Evolutionary conservation across 2,797 vertebrate species (phyloP), one percentile per base, ranked within the genome.

Genomic region (Emys orbicularis): DNA sequence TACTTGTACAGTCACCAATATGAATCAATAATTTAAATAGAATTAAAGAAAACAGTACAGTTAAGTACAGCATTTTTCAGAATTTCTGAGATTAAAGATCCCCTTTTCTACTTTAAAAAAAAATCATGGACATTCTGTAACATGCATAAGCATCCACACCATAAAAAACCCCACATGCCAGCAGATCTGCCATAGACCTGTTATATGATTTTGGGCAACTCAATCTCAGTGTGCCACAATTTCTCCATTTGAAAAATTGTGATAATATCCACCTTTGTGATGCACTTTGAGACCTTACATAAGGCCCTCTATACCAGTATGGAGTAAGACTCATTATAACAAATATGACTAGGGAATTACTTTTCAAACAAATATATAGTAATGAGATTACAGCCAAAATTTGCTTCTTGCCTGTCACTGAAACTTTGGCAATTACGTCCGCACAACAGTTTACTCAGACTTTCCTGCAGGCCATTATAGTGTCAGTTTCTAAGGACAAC

Each of bases 31-130:
- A 34, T 8, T 53, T 29, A 57, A 57, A 57, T 12, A 57, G 27
- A 57, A 57, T 10, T 84, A 90, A 93, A 84, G 84, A 92, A 94
- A 86, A 89, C 1, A 44, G 18, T 2, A 8, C 4, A 68, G 4
- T 52, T 59, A 31, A 94, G 37, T 59, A 16, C 8, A 1, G 53
- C 21, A 52, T 90, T 79, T 93, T 94, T 79, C 76, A 86, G 8
- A 59, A 37, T 76, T 93, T 49, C 54, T 79, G 68, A 92, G 94
- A 92, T n/a, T 53, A n/a, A 92, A 94, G 47, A 57, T 25, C 10
- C 44, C 81, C 21, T 25, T 31, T 91, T 88, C 31, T 54, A 68
- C 84, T 72, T 92, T 11, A 18, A 18, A 23, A 54, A 15, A 44
- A 44, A 86, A 27, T 87, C 65, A 53, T 23, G 27, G 88, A 37